A percentile compares a stretch with the other conserved stretches of the same genome.
phyloP scores from a whole-genome alignment of 2,113 vertebrate genomes.

The Holacanthus passer region DNA sequence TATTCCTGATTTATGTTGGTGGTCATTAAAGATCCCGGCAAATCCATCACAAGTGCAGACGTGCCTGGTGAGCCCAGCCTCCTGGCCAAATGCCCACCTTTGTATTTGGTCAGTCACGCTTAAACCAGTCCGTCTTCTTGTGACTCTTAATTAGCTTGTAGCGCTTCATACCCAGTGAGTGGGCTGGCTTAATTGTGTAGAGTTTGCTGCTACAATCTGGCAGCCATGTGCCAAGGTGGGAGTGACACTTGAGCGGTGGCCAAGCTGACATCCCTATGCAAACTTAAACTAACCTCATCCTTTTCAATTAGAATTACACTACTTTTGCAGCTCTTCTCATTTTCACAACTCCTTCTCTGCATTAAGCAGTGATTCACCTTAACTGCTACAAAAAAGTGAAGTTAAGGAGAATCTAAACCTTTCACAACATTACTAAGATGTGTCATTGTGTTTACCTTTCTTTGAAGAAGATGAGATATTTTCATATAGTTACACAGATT shows the following conservation, averaged over 20 bases:
- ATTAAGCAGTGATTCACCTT: neutral
- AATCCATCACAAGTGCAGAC: neutral
- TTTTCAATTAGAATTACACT: neutral
- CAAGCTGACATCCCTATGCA: neutral
- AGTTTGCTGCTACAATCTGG: slow-evolving; percentile 43
- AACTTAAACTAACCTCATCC: neutral
- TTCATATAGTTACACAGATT: neutral
- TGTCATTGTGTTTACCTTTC: neutral
- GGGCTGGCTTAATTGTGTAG: slow-evolving; percentile 27
- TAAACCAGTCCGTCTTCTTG: slow-evolving; percentile 39
- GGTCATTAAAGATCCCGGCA: slow-evolving; percentile 8
- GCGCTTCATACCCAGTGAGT: slow-evolving; percentile 34
- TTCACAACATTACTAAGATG: neutral
- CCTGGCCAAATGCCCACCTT: slow-evolving; percentile 27
- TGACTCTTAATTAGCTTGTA: slow-evolving; percentile 59
- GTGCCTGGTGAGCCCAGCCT: slow-evolving; percentile 13
- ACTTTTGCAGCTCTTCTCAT: neutral
- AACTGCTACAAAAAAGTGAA: neutral
- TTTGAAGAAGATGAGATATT: neutral
- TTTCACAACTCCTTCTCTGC: neutral
- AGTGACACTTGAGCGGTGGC: neutral
- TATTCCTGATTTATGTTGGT: neutral
- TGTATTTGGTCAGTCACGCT: slow-evolving; percentile 21
- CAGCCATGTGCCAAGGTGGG: slow-evolving; percentile 11
- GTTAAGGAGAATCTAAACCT: neutral